Conservation (phyloP, 2,113 vertebrate species). For the Crocuta crocuta region DNA sequence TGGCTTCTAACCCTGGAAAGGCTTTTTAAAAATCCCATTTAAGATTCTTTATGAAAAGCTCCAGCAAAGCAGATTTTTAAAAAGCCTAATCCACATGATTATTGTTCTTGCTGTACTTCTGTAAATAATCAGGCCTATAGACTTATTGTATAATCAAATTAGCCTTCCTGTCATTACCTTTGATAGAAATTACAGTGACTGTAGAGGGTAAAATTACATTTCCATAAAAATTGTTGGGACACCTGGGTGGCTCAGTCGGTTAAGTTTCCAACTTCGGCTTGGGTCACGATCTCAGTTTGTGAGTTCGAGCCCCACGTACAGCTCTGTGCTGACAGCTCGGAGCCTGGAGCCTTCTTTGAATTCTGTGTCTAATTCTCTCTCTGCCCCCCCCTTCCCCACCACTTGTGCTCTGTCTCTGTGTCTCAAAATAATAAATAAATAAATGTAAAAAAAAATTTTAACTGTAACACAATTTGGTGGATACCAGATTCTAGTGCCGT, state of each 20-base stretch:
- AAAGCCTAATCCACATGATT: neutral
- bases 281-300: too few species aligned
- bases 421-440: too few species aligned
- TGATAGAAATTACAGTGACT: neutral
- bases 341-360: too few species aligned
- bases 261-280: too few species aligned
- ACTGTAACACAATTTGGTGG: neutral
- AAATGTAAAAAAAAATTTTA: too few species aligned
- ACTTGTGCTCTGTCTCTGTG: too few species aligned
- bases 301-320: too few species aligned
- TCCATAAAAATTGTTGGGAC: neutral
- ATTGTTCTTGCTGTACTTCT: neutral
- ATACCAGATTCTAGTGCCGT: neutral
- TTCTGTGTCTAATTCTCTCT: too few species aligned
- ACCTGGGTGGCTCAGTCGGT: too few species aligned
- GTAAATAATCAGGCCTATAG: neutral
- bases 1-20: neutral
- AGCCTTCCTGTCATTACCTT: neutral
- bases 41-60: neutral
- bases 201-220: neutral
- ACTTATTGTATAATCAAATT: neutral
- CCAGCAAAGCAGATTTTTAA: neutral
- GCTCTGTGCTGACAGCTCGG: too few species aligned
- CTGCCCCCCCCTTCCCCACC: too few species aligned
- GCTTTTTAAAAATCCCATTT: neutral